Conservation (phyloP, 2,888 invertebrate species). For the Dolichomitus sp. region DNA sequence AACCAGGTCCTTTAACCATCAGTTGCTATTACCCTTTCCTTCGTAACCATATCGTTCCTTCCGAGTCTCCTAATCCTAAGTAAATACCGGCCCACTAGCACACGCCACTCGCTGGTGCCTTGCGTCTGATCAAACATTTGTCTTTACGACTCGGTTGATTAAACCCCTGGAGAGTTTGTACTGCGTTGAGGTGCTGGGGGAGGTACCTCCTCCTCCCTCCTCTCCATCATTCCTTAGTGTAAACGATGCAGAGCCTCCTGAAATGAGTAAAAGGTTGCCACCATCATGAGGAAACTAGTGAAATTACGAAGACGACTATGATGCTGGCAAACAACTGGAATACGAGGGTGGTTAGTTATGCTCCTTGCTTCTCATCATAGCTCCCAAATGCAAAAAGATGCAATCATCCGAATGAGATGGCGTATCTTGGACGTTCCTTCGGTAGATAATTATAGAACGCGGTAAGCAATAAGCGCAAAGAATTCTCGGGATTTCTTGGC, state of each 20-base stretch:
- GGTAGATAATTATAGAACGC: not conserved
- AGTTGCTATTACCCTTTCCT: constrained; percentile 20
- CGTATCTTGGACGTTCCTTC: not conserved
- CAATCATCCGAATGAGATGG: not conserved
- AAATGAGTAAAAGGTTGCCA: constrained; percentile 46
- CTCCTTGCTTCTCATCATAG: not conserved
- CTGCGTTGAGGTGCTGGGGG: constrained; percentile 62
- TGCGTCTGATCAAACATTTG: constrained; percentile 85
- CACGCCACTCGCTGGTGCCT: constrained; percentile 44
- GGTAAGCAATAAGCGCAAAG: not conserved
- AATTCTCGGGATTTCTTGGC: too few species aligned
- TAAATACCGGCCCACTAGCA: constrained; percentile 31
- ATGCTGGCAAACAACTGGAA: constrained; percentile 20
- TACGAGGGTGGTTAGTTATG: not conserved
- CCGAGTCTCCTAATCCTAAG: constrained; percentile 36
- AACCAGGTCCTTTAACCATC: constrained; percentile 19
- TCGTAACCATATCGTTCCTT: constrained; percentile 16
- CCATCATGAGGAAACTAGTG: constrained; percentile 16
- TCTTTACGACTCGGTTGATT: constrained; percentile 84
- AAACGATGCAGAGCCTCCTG: constrained; percentile 7
- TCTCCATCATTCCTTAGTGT: constrained; percentile 7
- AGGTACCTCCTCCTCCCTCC: constrained; percentile 17
- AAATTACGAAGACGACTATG: constrained; percentile 33
- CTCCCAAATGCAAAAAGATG: not conserved
- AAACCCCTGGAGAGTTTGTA: constrained; percentile 79